A percentile compares a stretch with the other conserved stretches of the same genome.
Evolutionary conservation across 2,888 invertebrate species (phyloP).

Genomic region (Lagria hirta): DNA sequence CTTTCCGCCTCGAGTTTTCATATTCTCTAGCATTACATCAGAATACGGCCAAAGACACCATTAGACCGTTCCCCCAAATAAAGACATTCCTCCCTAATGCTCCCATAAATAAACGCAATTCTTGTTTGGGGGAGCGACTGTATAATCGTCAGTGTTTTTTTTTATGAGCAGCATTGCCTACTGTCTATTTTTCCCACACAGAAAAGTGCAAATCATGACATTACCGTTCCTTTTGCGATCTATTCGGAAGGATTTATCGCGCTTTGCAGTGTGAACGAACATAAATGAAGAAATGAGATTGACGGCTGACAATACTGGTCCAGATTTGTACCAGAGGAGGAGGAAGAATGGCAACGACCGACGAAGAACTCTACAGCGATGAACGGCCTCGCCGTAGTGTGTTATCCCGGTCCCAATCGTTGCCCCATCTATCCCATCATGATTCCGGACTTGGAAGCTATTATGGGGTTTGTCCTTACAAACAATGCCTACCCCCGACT

Average conservation of each 20-base stretch:
- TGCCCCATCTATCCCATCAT: conserved; percentile 65
- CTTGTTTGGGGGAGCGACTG: too few relatives aligned
- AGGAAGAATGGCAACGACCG: conserved; percentile 47
- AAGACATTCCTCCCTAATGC: too few relatives aligned
- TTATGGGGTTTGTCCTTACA: conserved; percentile 52
- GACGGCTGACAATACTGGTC: conserved; percentile 33
- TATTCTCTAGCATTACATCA: too few relatives aligned
- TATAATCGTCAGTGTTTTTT: too few relatives aligned
- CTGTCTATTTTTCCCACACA: too few relatives aligned
- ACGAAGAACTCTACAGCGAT: conserved; percentile 51
- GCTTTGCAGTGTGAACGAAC: conserved; percentile 23
- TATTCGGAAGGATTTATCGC: conserved; percentile 10
- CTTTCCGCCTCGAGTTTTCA: too few relatives aligned
- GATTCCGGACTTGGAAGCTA: conserved; percentile 58
- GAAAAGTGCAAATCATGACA: conserved; percentile 21
- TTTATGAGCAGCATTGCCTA: too few relatives aligned
- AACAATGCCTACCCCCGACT: too few relatives aligned
- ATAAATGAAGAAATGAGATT: conserved; percentile 39
- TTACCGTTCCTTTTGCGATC: conserved; percentile 11
- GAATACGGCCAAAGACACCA: too few relatives aligned
- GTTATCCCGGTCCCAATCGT: conserved; percentile 66
- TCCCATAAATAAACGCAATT: too few relatives aligned
- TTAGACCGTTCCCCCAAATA: too few relatives aligned
- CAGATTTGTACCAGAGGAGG: conserved; percentile 31
- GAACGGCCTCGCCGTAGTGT: conserved; percentile 42